Conservation (phyloP, 2,797 vertebrate genomes). For the Rousettus madagascariensis region DNA sequence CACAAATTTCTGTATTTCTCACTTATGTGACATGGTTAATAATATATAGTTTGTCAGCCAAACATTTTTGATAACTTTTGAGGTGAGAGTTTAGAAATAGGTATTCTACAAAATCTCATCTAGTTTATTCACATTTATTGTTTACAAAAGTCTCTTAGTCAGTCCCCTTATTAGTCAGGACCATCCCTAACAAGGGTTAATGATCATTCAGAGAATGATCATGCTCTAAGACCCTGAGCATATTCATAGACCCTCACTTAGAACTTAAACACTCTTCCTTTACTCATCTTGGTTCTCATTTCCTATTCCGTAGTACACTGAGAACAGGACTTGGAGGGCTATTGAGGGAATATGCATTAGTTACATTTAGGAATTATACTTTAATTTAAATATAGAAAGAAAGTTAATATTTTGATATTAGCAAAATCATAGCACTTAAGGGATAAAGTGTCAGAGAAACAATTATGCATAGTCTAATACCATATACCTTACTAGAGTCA, state of each 20-base stretch:
- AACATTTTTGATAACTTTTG: not conserved
- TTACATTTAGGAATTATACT: not conserved
- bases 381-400: not conserved
- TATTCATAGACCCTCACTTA: not conserved
- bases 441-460: not conserved
- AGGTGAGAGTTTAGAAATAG: not conserved
- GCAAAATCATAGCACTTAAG: not conserved
- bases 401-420: not conserved
- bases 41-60: not conserved
- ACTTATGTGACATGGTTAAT: not conserved
- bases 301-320: not conserved
- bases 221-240: not conserved
- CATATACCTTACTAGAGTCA: not conserved
- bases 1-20: not conserved
- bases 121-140: not conserved
- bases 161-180: not conserved
- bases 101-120: not conserved
- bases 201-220: not conserved
- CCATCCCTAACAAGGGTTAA: not conserved
- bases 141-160: not conserved
- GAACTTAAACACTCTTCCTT: not conserved
- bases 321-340: not conserved
- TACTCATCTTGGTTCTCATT: not conserved
- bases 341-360: not conserved
- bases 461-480: not conserved